phyloP scores from a whole-genome alignment of 2,888 invertebrate genomes.

The Drosophila cracens region DNA sequence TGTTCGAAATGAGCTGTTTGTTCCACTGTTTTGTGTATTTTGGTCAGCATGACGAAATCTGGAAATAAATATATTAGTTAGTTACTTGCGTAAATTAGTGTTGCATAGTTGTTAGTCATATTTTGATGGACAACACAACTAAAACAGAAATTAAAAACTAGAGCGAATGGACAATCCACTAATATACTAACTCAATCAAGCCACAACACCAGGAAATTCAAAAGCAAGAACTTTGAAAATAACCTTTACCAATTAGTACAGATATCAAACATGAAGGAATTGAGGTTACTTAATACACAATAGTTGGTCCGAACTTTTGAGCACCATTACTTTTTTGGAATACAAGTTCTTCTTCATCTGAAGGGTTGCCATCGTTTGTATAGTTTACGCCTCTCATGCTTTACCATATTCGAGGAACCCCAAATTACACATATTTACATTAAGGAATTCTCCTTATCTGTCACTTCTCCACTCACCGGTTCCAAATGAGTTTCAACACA shows the following conservation, averaged over 20 bases:
- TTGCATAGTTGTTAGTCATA: not conserved
- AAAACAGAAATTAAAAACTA: not conserved
- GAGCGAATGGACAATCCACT: no score
- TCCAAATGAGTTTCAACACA: constrained; percentile 49
- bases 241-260: not conserved
- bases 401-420: constrained; percentile 11
- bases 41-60: no score
- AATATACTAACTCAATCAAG: not conserved
- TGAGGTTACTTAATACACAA: constrained; percentile 51
- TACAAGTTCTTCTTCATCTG: constrained; percentile 58
- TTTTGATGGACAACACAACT: not conserved
- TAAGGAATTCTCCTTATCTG: not conserved
- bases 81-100: no score
- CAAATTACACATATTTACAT: constrained; percentile 13
- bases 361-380: constrained; percentile 21
- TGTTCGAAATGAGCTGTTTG: no score
- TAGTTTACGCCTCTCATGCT: constrained; percentile 23
- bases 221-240: not conserved
- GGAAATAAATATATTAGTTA: no score
- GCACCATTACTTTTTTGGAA: constrained; percentile 40
- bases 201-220: not conserved
- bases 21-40: no score
- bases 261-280: not conserved
- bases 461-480: constrained; percentile 53
- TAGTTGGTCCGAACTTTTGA: constrained; percentile 27